A percentile compares a stretch with the other conserved stretches of the same genome.
phyloP scores from a whole-genome alignment of 2,888 invertebrate species.

The Cremastobaeus sp. region DNA sequence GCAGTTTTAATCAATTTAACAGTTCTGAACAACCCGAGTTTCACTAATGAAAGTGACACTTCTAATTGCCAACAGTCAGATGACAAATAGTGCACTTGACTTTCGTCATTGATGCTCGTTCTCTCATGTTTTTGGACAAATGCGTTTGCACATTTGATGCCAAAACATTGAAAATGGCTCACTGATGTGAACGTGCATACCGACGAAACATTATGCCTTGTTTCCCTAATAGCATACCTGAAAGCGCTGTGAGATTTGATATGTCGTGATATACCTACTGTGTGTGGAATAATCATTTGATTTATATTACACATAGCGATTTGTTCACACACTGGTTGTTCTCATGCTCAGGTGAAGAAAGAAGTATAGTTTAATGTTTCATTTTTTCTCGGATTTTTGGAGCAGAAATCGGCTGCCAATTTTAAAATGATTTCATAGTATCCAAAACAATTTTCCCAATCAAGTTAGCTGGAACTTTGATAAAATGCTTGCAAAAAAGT shows the following conservation, averaged over 20 bases:
- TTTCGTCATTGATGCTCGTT: slow-evolving; percentile 47
- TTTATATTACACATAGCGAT: slow-evolving; percentile 16
- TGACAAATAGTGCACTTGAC: slow-evolving; percentile 55
- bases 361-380: too few relatives aligned
- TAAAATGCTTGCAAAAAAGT: too few relatives aligned
- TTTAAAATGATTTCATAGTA: too few relatives aligned
- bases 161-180: slow-evolving; percentile 40
- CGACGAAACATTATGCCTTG: slow-evolving; percentile 41
- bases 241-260: slow-evolving; percentile 43
- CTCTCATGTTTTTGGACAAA: slow-evolving; percentile 42
- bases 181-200: slow-evolving; percentile 41
- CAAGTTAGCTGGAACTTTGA: too few relatives aligned
- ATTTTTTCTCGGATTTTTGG: too few relatives aligned
- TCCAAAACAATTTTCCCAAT: too few relatives aligned
- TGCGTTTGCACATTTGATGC: slow-evolving; percentile 45
- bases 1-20: too few relatives aligned
- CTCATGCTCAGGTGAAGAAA: slow-evolving; percentile 1
- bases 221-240: slow-evolving; percentile 44
- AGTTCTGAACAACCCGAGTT: too few relatives aligned
- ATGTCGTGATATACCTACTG: slow-evolving; percentile 22
- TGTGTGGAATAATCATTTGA: slow-evolving; percentile 45
- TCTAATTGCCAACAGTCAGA: slow-evolving; percentile 61
- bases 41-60: slow-evolving; percentile 61
- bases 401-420: too few relatives aligned
- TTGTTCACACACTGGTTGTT: slow-evolving; percentile 24